A percentile compares a stretch with the other conserved stretches of the same genome.
phyloP scores from a whole-genome alignment of 2,888 invertebrate genomes.

The Mythimna pallens region DNA sequence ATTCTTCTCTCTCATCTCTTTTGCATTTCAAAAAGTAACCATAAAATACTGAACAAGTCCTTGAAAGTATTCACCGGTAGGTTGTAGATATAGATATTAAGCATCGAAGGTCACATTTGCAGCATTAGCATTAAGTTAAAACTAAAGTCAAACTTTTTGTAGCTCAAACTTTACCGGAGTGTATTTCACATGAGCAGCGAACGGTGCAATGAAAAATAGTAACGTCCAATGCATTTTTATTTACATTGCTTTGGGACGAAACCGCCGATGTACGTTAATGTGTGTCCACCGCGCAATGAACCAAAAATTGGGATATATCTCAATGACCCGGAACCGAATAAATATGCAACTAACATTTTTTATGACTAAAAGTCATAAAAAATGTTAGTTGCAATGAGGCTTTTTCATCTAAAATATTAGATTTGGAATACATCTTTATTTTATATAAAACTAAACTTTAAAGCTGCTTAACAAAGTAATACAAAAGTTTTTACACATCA shows the following conservation, averaged over 20 bases:
- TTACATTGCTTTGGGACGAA: not conserved
- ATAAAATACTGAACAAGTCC: not conserved
- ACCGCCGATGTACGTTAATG: constrained; percentile 12
- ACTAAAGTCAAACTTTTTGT: constrained; percentile 28
- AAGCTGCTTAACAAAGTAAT: constrained; percentile 25
- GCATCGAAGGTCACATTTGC: constrained; percentile 4
- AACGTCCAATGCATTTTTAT: constrained; percentile 26
- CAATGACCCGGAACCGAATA: constrained; percentile 19
- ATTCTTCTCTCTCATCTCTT: no score
- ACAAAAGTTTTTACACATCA: constrained; percentile 16
- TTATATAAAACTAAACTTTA: not conserved
- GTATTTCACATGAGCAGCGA: constrained; percentile 11
- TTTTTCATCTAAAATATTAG: constrained; percentile 7
- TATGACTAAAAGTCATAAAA: no score
- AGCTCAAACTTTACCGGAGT: constrained; percentile 19
- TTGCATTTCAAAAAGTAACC: not conserved
- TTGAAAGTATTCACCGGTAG: not conserved
- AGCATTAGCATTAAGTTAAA: constrained; percentile 5
- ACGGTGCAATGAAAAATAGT: constrained; percentile 23
- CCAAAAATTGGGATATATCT: constrained; percentile 8
- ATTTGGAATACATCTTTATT: not conserved
- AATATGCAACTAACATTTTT: constrained; percentile 6
- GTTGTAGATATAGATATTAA: not conserved
- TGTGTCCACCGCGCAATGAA: constrained; percentile 11
- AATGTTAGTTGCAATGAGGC: not conserved